A percentile compares a stretch with the other conserved stretches of the same genome.
Evolutionary conservation across 1,140 invertebrate genomes (phyloP).

Genomic region (Pogonus chalceus): DNA sequence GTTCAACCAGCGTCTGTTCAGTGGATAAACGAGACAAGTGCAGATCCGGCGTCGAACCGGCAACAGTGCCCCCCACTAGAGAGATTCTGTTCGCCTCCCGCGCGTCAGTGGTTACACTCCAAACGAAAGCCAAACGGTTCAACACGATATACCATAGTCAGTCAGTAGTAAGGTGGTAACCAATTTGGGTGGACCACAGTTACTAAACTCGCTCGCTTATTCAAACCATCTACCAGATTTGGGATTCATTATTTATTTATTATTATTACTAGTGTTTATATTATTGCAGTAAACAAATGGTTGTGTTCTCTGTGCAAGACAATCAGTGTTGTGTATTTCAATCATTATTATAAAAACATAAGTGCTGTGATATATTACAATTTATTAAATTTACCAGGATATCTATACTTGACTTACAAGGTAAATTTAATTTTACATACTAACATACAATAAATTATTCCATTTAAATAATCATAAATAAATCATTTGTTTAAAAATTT

Average conservation of each 20-base stretch:
- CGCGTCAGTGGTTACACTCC: background rate
- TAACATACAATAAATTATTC: too few relatives aligned
- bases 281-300: background rate
- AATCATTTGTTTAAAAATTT: too few relatives aligned
- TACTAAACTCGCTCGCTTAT: background rate
- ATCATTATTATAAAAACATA: background rate
- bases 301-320: background rate
- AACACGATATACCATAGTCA: background rate
- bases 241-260: background rate
- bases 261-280: background rate
- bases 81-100: background rate
- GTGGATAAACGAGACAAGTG: background rate
- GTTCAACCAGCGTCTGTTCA: background rate
- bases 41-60: background rate
- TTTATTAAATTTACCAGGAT: too few relatives aligned
- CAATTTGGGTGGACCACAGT: background rate
- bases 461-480: too few relatives aligned
- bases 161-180: conserved; percentile 5
- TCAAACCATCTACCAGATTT: background rate
- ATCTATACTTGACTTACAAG: too few relatives aligned
- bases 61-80: background rate
- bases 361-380: too few relatives aligned
- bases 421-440: too few relatives aligned
- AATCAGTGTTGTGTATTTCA: too few relatives aligned
- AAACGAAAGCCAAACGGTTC: background rate